These are phyloP conservation scores for Centropus unirufus DNA, from an alignment of 2,113 vertebrate genomes.

Conservation along the genomic window DNA sequence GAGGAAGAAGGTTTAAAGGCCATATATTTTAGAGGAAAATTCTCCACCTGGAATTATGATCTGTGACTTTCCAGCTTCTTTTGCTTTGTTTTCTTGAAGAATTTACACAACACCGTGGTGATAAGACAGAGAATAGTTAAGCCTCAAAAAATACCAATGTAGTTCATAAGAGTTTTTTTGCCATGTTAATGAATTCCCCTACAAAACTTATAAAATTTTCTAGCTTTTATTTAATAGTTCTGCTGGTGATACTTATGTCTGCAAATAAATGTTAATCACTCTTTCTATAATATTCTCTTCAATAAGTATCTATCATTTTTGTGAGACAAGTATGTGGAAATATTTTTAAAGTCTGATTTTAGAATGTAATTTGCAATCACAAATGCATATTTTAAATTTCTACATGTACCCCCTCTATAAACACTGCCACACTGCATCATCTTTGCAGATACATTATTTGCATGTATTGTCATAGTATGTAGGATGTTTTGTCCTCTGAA, in stretches of 20 bases:
- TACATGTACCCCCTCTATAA: background rate
- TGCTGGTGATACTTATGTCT: background rate
- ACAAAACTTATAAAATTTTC: background rate
- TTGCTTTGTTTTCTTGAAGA: background rate
- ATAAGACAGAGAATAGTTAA: background rate
- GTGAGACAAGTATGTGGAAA: background rate
- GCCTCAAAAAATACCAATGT: background rate
- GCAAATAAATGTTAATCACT: background rate
- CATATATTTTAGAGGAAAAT: background rate
- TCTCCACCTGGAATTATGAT: background rate
- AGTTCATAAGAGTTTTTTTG: background rate
- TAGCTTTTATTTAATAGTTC: background rate
- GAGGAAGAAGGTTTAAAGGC: background rate
- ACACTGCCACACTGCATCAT: background rate
- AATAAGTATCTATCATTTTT: background rate
- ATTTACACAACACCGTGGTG: background rate
- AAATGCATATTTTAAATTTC: background rate
- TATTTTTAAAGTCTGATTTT: background rate
- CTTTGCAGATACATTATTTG: background rate
- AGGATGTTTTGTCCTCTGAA: background rate
- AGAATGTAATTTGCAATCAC: background rate
- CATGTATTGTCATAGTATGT: background rate
- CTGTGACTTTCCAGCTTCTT: background rate
- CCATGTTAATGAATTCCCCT: background rate
- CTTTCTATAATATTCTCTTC: background rate